Base-by-base conservation (phyloP, 1,140 invertebrate genomes). In the Phthorimaea operculella region DNA sequence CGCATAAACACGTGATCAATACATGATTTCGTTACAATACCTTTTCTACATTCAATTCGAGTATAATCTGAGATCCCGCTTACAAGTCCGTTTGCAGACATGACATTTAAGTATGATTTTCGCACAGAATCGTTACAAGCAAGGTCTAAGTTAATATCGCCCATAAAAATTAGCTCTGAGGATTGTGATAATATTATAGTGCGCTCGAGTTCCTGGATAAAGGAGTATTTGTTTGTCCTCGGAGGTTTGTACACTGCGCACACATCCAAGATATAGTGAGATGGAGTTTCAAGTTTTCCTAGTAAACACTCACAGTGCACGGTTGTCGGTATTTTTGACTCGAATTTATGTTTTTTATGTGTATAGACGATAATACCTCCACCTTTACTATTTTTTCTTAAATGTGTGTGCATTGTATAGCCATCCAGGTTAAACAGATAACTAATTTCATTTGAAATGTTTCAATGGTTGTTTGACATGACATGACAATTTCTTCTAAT, bases 271-370 rank as follows among this genome's bases (percentile, higher is more conserved):
- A n/a, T 18, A 15, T 50, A 33, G 15, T 50, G 18, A 14, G 48
- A 14, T 21, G 18, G 9, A 16, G 44, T 50, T 28, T 12, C 10
- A 5, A 50, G 10, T 28, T 50, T 50, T 11, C 48, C 48, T 1
- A 14, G 1, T 50, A 50, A 1, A 50, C 21, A 28, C 28, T 50
- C 48, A 50, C 8, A 50, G 48, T 33, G 10, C 11, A 11, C 5
- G 10, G 48, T 50, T 11, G 10, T 50, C 8, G 48, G 18, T 50
- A 28, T 50, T 50, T 28, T 11, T 12, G 14, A 6, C 7, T 9
- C 7, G 11, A 50, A 50, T 50, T 50, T 50, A 14, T 50, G 21
- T 50, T 50, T 50, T 28, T 33, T 50, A n/a, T 12, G 48, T 12
- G 28, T 8, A 15, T 50, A 50, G 17, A 50, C 15, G 10, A 50